Base-by-base conservation (phyloP, 2,888 invertebrate species). In the Eremobia ochroleuca region DNA sequence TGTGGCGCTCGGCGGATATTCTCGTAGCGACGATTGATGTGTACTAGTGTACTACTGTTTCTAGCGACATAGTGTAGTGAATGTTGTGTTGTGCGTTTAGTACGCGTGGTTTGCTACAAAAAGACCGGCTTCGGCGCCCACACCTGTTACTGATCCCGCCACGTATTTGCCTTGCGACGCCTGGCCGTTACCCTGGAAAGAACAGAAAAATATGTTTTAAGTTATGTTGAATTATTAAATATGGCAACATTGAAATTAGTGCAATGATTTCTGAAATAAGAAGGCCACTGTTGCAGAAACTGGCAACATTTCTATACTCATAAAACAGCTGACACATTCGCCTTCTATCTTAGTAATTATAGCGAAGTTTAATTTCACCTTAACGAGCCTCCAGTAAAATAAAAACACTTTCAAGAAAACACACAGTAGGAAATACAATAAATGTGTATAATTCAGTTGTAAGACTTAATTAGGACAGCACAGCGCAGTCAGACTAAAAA, bases 101-200 rank as follows among this genome's bases (percentile, higher is more conserved):
- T 99, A 99, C 89, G 99, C 98, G 96, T 99, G 99, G 97, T 99
- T 98, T 92, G 99, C 99, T 89, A 99, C 98, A 97, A 99, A 99
- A 89, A 99, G 98, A 85, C 98, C 98, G 90, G 98, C 97, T 5
- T 98, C 98, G 73, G 98, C 99, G 88, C 99, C 99, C 93, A 98
- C 98, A 93, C 99, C 99, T 92, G 97, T 97, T 40, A 98, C 98
- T 85, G 98, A 98, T 92, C 99, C 99, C 62, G 98, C 98, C 87
- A 97, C 97, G 96, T 99, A 99, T 97, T 99, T 98, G 91, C 99
- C 99, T 90, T 98, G 96, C 74, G 99, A 97, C 72, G 99, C 99
- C 83, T 98, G 98, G 80, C 99, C 98, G 97, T 99, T 99, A 82
- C 98, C 99, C 99, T 99, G 97, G 34, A 92, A 88, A 59, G 86